Conservation (phyloP, 2,888 invertebrate genomes). For the Leucania comma region DNA sequence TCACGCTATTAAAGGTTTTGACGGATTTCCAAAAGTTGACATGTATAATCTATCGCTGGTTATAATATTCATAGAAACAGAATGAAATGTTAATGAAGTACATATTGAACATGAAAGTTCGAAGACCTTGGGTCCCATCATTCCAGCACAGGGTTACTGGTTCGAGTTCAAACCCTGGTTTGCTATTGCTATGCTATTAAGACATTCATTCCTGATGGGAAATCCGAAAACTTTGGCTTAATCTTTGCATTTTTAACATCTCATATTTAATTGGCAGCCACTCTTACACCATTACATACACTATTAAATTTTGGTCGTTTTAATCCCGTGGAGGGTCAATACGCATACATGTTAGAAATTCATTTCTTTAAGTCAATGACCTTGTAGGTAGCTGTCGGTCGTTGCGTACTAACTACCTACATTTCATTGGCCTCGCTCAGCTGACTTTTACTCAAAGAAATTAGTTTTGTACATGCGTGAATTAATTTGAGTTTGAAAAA, state of each 20-base stretch:
- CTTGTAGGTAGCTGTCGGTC: no score
- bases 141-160: not conserved
- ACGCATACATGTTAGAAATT: no score
- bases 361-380: no score
- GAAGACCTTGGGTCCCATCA: no score
- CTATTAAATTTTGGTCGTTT: no score
- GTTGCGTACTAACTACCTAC: no score
- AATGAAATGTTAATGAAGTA: conserved; percentile 8
- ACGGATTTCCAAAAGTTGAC: conserved; percentile 55
- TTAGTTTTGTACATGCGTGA: no score
- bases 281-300: no score
- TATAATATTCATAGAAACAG: conserved; percentile 2
- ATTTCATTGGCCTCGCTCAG: no score
- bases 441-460: no score
- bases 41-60: conserved; percentile 31
- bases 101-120: not conserved
- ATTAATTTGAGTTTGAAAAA: no score
- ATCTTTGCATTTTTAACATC: not conserved
- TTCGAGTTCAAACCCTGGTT: not conserved
- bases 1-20: conserved; percentile 55
- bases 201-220: not conserved
- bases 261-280: not conserved
- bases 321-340: no score
- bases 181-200: not conserved
- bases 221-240: not conserved